These are phyloP conservation scores for Eira barbara DNA, from an alignment of 2,113 vertebrate species.

Conservation along the genomic window DNA sequence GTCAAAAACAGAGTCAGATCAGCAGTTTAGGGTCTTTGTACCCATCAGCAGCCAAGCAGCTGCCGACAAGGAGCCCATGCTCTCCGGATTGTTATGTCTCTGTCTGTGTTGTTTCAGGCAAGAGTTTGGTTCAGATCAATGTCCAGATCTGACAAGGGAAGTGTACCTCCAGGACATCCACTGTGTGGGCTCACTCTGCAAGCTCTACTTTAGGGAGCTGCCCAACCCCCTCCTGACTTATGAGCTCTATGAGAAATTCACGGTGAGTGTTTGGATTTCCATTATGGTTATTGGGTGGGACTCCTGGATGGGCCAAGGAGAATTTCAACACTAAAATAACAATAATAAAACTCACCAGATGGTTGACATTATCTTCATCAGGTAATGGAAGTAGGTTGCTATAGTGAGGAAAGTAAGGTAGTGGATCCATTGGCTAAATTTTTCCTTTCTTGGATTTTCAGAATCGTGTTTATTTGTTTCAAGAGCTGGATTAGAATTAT, in stretches of 20 bases:
- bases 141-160: constrained; percentile 96
- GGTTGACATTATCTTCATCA: constrained; percentile 29
- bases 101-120: constrained; percentile 88
- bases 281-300: constrained; percentile 15
- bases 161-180: constrained; percentile 99
- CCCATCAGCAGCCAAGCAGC: constrained; percentile 28
- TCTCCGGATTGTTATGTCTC: constrained; percentile 59
- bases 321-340: constrained; percentile 28
- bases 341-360: constrained; percentile 30
- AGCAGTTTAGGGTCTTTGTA: constrained; percentile 33
- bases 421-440: neutral
- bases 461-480: constrained; percentile 27
- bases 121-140: constrained; percentile 96
- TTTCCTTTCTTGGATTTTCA: constrained; percentile 29
- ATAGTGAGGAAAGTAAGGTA: neutral
- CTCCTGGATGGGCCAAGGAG: neutral
- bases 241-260: constrained; percentile 98
- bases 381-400: neutral
- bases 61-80: constrained; percentile 2
- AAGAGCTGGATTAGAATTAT: constrained; percentile 50
- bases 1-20: constrained; percentile 15
- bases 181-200: constrained; percentile 98
- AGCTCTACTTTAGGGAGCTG: constrained; percentile 97
- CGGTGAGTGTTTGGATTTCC: constrained; percentile 86
- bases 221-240: constrained; percentile 98